These are phyloP conservation scores for Luperina testacea DNA, from an alignment of 2,888 invertebrate genomes.

Conservation along the genomic window DNA sequence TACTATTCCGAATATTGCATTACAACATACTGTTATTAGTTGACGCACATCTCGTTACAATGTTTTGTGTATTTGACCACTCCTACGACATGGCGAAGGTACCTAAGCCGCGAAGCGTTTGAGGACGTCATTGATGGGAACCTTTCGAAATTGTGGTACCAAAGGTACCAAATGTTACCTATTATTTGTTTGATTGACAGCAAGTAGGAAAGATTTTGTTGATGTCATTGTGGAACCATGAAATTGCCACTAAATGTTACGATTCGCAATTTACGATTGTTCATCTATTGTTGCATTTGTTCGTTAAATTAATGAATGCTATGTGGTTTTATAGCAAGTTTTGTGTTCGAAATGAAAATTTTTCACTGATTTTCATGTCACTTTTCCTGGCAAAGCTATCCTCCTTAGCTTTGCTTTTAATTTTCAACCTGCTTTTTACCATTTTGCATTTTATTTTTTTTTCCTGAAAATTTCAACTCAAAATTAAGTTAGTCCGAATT, in stretches of 20 bases:
- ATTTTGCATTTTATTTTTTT: no score
- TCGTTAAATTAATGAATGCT: no score
- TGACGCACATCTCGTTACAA: constrained; percentile 79
- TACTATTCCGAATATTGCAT: constrained; percentile 82
- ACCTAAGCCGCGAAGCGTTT: constrained; percentile 72
- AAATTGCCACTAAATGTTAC: neutral
- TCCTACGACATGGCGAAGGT: constrained; percentile 78
- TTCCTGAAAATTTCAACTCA: neutral
- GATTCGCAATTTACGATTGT: constrained; percentile 1
- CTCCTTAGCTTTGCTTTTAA: neutral
- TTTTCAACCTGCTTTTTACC: neutral
- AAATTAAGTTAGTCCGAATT: neutral
- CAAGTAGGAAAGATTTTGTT: constrained; percentile 67
- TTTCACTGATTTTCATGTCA: neutral
- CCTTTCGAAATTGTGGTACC: constrained; percentile 78
- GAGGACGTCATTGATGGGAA: constrained; percentile 78
- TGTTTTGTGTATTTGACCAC: constrained; percentile 82
- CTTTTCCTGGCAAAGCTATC: neutral
- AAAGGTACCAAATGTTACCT: constrained; percentile 56
- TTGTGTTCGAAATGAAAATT: neutral
- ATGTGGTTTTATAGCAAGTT: neutral
- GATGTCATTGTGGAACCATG: constrained; percentile 35
- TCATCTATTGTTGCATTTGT: constrained; percentile 16
- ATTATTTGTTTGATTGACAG: constrained; percentile 71
- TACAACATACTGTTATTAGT: constrained; percentile 80